Base-by-base conservation (phyloP, 1,140 invertebrate species). In the Bicyclus anynana region DNA sequence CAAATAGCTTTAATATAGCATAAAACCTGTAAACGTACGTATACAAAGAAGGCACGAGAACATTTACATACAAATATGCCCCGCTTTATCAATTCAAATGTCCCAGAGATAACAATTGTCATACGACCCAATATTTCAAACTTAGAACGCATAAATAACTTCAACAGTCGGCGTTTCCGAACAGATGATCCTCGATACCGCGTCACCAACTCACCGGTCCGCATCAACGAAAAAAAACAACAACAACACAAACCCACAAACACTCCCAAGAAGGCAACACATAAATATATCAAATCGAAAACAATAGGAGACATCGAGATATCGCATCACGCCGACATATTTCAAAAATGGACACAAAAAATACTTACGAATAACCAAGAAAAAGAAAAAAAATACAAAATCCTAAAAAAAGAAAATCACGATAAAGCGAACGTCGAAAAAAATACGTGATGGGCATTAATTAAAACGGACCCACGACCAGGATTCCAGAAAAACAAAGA, bases 371-470 rank as follows among this genome's bases (percentile, higher is more conserved):
- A 17, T 17, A 44, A 27, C 23, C 13, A 26, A 46, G 52, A 51
- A 33, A 29, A 23, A 33, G 23, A 47, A 10, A 42, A 46, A 52
- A 59, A 59, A 76, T 58, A 72, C 72, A 74, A 75, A 73, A 69
- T 17, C 35, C 12, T 33, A 76, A 60, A 74, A 73, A 74, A 77
- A 71, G 66, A 65, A 62, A 67, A 66, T 65, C 57, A 73, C 63
- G 63, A 70, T 72, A 81, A 76, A 82, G 78, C 70, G 63, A 80
- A 77, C 79, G 77, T 75, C 70, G 71, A 84, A 85, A 88, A 87
- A 86, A 85, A 80, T 82, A 84, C 84, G 84, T 87, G 84, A 86
- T 81, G 81, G 82, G 81, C 84, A 87, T 87, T 87, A 87, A 87
- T 87, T 87, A 87, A 87, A 87, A 85, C 72, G 82, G 80, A 85